Percentiles rank a stretch among this genome's conserved stretches.
Conservation (phyloP, 2,888 invertebrate species). For the Xiphydria camelus region DNA sequence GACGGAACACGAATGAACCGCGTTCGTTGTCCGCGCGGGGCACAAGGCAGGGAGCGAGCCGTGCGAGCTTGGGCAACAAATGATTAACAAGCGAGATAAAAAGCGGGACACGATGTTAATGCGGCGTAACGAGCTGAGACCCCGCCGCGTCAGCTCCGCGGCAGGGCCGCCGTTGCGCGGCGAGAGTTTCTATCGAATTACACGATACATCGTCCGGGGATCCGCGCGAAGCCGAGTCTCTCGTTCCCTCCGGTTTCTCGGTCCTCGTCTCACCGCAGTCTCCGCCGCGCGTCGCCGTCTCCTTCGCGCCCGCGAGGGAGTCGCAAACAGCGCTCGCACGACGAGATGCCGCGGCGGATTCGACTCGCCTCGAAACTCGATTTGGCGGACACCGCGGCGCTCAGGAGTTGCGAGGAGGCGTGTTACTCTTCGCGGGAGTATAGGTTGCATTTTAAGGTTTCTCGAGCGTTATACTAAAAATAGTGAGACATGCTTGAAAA, state of each 20-base stretch:
- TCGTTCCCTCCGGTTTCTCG: background rate
- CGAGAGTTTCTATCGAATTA: constrained; percentile 24
- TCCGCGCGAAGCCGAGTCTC: background rate
- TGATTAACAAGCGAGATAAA: constrained; percentile 43
- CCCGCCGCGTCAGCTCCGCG: constrained; percentile 23
- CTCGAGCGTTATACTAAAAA: too few species aligned
- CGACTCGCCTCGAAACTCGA: too few species aligned
- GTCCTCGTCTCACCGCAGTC: background rate
- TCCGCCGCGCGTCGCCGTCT: background rate
- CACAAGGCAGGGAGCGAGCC: constrained; percentile 12
- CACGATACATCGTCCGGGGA: constrained; percentile 17
- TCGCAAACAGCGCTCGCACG: too few species aligned
- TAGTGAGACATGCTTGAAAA: too few species aligned
- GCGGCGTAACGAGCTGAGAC: constrained; percentile 36
- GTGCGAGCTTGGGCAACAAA: constrained; percentile 29
- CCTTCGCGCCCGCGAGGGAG: too few species aligned
- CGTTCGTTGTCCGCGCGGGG: constrained; percentile 19
- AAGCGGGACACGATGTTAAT: constrained; percentile 42
- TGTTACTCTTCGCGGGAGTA: too few species aligned
- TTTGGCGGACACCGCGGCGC: too few species aligned
- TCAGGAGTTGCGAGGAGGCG: too few species aligned
- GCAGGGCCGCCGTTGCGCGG: constrained; percentile 14
- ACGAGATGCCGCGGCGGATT: too few species aligned
- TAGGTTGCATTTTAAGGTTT: too few species aligned
- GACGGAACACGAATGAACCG: constrained; percentile 15